Conservation (phyloP, 2,888 invertebrate genomes). For the Ochropacha duplaris region DNA sequence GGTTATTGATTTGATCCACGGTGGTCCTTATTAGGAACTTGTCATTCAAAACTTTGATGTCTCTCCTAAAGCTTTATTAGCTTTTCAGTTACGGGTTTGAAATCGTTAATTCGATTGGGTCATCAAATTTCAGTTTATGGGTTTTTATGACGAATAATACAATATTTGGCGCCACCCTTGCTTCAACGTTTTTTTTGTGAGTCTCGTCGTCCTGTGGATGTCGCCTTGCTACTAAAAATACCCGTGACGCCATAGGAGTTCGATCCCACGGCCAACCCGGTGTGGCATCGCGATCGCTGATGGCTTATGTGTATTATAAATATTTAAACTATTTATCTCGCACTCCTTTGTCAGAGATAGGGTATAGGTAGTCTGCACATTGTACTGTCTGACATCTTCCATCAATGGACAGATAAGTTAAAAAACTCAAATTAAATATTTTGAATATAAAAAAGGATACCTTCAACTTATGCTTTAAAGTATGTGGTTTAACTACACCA, state of each 20-base stretch:
- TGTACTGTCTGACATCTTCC: constrained; percentile 32
- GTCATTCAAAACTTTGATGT: neutral
- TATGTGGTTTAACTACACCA: too few species aligned
- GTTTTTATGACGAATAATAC: constrained; percentile 41
- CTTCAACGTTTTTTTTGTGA: constrained; percentile 66
- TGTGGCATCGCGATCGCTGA: constrained; percentile 31
- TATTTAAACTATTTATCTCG: constrained; percentile 74
- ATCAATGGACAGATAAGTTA: constrained; percentile 11
- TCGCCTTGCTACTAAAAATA: constrained; percentile 70
- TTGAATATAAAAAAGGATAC: too few species aligned
- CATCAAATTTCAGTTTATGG: neutral
- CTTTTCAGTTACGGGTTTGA: neutral
- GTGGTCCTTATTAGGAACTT: neutral
- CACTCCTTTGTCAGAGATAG: constrained; percentile 49
- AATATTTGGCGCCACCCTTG: constrained; percentile 72
- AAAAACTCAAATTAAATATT: too few species aligned
- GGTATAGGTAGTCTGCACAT: constrained; percentile 48
- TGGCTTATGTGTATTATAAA: constrained; percentile 62
- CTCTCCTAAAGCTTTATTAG: neutral
- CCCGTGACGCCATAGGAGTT: constrained; percentile 63
- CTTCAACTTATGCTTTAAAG: too few species aligned
- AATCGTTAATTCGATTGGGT: neutral
- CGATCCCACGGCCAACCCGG: constrained; percentile 61
- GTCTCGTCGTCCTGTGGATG: constrained; percentile 55
- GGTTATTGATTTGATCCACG: neutral